These are phyloP conservation scores for Hirudo medicinalis DNA, from an alignment of 1,140 invertebrate species.

Conservation along the genomic window DNA sequence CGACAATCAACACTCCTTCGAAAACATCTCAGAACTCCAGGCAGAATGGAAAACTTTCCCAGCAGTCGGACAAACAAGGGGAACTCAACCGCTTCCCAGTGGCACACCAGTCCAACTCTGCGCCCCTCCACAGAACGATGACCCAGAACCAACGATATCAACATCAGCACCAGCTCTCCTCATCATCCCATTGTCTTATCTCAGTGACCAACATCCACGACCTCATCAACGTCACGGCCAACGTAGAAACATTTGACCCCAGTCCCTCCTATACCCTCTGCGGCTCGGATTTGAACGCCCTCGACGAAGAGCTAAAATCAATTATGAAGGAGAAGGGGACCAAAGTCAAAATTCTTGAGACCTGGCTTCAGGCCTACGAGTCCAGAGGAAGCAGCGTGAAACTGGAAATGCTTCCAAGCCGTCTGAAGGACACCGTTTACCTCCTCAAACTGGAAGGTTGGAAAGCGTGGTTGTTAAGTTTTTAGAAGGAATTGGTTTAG, in stretches of 20 bases:
- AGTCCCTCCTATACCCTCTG: background rate
- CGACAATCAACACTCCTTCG: background rate
- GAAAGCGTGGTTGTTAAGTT: too few relatives aligned
- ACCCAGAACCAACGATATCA: too few relatives aligned
- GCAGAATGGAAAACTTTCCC: background rate
- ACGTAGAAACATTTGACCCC: background rate
- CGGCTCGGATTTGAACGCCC: background rate
- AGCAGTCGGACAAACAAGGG: background rate
- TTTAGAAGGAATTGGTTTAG: too few relatives aligned
- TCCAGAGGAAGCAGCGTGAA: background rate
- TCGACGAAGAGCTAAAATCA: background rate
- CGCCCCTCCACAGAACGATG: background rate
- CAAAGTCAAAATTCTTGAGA: background rate
- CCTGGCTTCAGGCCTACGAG: background rate
- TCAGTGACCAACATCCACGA: background rate
- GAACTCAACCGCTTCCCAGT: background rate
- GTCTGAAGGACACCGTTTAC: background rate
- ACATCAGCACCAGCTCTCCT: background rate
- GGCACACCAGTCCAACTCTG: background rate
- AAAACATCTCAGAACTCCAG: background rate
- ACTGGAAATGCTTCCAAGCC: background rate
- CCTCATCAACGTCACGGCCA: background rate
- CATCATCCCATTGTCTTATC: background rate
- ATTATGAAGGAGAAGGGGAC: background rate
- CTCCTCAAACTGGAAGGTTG: background rate